phyloP scores from a whole-genome alignment of 2,888 invertebrate genomes.

The Sphaerophoria rueppellii region DNA sequence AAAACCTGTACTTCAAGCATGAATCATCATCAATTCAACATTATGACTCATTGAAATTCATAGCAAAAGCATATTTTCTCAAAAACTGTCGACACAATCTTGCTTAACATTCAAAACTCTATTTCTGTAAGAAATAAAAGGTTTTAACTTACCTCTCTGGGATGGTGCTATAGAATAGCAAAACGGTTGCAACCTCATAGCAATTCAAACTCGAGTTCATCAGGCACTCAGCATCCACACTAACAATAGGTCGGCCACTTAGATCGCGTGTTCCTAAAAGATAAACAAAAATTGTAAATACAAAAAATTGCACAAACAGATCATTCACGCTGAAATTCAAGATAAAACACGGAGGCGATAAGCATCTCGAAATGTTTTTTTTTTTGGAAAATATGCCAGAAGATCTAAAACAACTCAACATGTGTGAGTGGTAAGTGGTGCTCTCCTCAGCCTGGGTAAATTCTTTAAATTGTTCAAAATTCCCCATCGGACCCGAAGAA shows the following conservation, averaged over 20 bases:
- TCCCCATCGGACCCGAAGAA: background rate
- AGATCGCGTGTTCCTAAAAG: constrained; percentile 87
- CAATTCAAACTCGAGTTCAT: constrained; percentile 85
- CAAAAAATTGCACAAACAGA: constrained; percentile 41
- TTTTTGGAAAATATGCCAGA: background rate
- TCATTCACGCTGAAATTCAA: constrained; percentile 55
- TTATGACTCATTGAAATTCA: background rate
- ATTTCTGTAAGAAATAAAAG: background rate
- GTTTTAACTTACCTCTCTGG: constrained; percentile 85
- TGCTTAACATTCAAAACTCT: background rate
- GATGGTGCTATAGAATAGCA: constrained; percentile 88
- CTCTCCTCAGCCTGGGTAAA: constrained; percentile 26
- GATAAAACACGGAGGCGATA: constrained; percentile 48
- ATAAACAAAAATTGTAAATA: constrained; percentile 51
- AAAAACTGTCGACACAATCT: constrained; percentile 12
- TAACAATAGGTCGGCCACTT: constrained; percentile 86
- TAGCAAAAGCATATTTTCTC: background rate
- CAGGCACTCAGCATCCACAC: constrained; percentile 86
- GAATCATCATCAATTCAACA: too few species aligned
- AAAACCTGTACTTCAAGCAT: too few species aligned
- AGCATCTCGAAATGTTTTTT: constrained; percentile 32
- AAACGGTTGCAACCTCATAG: constrained; percentile 87
- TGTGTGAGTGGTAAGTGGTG: background rate
- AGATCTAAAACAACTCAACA: background rate
- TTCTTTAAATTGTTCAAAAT: constrained; percentile 62